A percentile compares a stretch with the other conserved stretches of the same genome.
phyloP scores from a whole-genome alignment of 2,888 invertebrate genomes.

The Artemia sinica region DNA sequence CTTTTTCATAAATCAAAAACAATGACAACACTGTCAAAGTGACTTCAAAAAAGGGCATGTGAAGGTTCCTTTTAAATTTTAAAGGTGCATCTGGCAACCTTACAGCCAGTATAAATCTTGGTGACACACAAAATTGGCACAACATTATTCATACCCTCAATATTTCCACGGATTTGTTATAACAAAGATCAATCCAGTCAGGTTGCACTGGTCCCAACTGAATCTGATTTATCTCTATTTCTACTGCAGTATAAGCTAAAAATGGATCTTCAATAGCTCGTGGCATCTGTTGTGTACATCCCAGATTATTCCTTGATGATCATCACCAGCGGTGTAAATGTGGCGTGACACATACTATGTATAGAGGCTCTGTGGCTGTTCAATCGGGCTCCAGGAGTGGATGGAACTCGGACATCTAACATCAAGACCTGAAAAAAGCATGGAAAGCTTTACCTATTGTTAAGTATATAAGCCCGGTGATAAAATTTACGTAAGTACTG shows the following conservation, averaged over 20 bases:
- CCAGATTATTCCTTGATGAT: constrained; percentile 98
- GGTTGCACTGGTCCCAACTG: constrained; percentile 99
- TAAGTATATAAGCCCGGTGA: too few relatives aligned
- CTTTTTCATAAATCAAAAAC: too few relatives aligned
- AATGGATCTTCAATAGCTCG: constrained; percentile 98
- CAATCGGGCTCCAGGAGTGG: constrained; percentile 88
- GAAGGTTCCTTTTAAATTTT: too few relatives aligned
- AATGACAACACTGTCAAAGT: too few relatives aligned
- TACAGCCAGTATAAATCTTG: too few relatives aligned
- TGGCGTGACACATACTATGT: constrained; percentile 95
- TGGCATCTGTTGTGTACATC: constrained; percentile 99
- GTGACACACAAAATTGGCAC: too few relatives aligned
- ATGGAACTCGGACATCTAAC: constrained; percentile 89
- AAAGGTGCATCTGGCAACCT: too few relatives aligned
- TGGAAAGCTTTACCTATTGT: too few relatives aligned
- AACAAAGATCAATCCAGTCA: constrained; percentile 99
- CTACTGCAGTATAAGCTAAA: constrained; percentile 91
- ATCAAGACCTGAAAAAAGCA: constrained; percentile 54
- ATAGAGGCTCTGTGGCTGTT: constrained; percentile 98
- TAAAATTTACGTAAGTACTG: too few relatives aligned
- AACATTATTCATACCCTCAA: constrained; percentile 57
- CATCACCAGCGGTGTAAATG: constrained; percentile 92
- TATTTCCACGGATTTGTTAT: constrained; percentile 92
- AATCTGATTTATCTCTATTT: constrained; percentile 97
- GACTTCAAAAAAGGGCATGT: too few relatives aligned